phyloP scores from a whole-genome alignment of 2,888 invertebrate species.

The Dendrolimus pini region DNA sequence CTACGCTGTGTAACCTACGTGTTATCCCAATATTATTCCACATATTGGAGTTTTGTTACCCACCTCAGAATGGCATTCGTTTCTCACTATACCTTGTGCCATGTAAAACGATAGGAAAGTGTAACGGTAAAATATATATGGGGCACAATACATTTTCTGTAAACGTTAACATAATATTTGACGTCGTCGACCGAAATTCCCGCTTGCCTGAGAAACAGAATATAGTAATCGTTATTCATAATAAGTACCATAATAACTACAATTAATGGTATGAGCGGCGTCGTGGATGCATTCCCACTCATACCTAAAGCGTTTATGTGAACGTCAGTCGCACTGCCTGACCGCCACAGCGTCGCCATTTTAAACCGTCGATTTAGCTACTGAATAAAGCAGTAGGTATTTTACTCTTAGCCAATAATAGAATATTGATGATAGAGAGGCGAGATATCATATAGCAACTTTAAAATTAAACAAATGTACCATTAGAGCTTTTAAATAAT shows the following conservation, averaged over 20 bases:
- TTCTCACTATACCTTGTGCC: too few relatives aligned
- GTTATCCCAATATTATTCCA: too few relatives aligned
- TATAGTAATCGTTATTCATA: constrained; percentile 55
- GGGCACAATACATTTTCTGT: too few relatives aligned
- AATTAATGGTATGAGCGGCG: constrained; percentile 75
- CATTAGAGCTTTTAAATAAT: neutral
- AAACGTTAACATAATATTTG: too few relatives aligned
- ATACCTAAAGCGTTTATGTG: constrained; percentile 76
- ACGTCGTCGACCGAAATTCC: too few relatives aligned
- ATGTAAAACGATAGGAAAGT: too few relatives aligned
- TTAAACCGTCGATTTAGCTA: neutral
- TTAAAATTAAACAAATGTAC: neutral
- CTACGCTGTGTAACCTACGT: too few relatives aligned
- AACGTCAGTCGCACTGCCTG: constrained; percentile 57
- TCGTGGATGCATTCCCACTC: constrained; percentile 73
- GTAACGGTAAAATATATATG: too few relatives aligned
- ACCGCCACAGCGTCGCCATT: constrained; percentile 27
- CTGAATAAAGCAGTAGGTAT: neutral
- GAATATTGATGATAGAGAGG: neutral
- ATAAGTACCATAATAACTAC: constrained; percentile 70
- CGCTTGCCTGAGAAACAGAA: too few relatives aligned
- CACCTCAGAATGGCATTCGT: too few relatives aligned
- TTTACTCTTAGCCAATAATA: neutral
- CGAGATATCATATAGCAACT: neutral
- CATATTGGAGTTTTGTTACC: too few relatives aligned